Conservation (phyloP, 2,888 invertebrate species). For the Coenonympha glycerion region DNA sequence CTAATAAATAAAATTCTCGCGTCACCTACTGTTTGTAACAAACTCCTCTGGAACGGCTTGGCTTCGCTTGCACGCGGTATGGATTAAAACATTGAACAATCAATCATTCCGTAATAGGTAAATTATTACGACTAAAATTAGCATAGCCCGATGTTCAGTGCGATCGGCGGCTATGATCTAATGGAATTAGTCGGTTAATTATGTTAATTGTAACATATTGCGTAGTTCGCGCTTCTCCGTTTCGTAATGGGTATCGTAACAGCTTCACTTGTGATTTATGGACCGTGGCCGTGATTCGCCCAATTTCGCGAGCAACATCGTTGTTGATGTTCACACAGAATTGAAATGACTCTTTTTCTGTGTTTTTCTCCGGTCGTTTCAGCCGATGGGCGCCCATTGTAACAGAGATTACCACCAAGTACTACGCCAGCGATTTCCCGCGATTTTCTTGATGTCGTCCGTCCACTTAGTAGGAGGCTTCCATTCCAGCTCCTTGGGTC, state of each 20-base stretch:
- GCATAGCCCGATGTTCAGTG: not conserved
- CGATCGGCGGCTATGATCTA: constrained; percentile 17
- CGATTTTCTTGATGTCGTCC: too few species aligned
- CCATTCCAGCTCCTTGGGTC: too few species aligned
- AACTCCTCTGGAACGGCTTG: too few species aligned
- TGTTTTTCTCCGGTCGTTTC: too few species aligned
- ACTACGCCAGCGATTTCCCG: too few species aligned
- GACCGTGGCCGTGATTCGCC: constrained; percentile 33
- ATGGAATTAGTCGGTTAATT: constrained; percentile 16
- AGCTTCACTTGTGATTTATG: constrained; percentile 32
- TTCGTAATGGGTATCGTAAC: constrained; percentile 23
- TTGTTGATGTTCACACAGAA: constrained; percentile 17
- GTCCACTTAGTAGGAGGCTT: too few species aligned
- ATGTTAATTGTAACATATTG: constrained; percentile 22
- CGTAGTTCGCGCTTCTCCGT: constrained; percentile 23
- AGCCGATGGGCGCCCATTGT: too few species aligned
- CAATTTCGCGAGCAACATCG: constrained; percentile 27
- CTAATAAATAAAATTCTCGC: too few species aligned
- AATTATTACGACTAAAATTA: constrained; percentile 5
- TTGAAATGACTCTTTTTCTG: not conserved
- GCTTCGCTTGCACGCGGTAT: not conserved
- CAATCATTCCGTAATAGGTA: not conserved
- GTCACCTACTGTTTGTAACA: too few species aligned
- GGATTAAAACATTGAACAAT: not conserved
- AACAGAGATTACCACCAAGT: too few species aligned